Conservation (phyloP, 2,888 invertebrate species). For the Amphipyra tragopoginis region DNA sequence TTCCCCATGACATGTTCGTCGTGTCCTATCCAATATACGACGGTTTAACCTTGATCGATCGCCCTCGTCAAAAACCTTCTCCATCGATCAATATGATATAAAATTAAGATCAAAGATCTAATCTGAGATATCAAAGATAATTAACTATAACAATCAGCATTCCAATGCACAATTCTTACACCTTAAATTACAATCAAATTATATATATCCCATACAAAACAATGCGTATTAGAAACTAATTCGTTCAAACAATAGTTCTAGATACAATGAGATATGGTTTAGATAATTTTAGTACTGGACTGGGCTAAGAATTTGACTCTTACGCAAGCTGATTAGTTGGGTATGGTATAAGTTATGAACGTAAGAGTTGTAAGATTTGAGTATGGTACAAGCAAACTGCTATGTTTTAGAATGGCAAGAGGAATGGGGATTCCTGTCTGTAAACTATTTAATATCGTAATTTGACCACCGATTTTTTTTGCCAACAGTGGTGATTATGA, state of each 20-base stretch:
- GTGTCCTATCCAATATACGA: too few relatives aligned
- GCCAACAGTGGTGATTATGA: too few relatives aligned
- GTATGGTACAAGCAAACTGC: too few relatives aligned
- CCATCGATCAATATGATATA: neutral
- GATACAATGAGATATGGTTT: slow-evolving; percentile 43
- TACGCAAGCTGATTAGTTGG: slow-evolving; percentile 49
- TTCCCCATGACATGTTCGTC: too few relatives aligned
- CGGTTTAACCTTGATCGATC: neutral
- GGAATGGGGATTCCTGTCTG: too few relatives aligned
- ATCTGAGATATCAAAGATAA: slow-evolving; percentile 4
- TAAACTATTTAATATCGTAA: too few relatives aligned
- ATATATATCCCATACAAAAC: slow-evolving; percentile 9
- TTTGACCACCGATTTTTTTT: too few relatives aligned
- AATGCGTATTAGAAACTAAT: slow-evolving; percentile 32
- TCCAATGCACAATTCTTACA: slow-evolving; percentile 20
- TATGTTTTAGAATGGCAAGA: too few relatives aligned
- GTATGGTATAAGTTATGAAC: slow-evolving; percentile 2
- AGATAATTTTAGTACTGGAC: slow-evolving; percentile 37
- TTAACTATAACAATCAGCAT: neutral
- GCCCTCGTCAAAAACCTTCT: neutral
- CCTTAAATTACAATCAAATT: slow-evolving; percentile 33
- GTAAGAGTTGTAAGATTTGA: too few relatives aligned
- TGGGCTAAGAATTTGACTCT: slow-evolving; percentile 46
- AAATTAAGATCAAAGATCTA: slow-evolving; percentile 3
- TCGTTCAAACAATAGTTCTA: slow-evolving; percentile 47